Evolutionary conservation across 2,797 vertebrate species (phyloP), one percentile per base, ranked within the genome.

Genomic region (Falco concolor): DNA sequence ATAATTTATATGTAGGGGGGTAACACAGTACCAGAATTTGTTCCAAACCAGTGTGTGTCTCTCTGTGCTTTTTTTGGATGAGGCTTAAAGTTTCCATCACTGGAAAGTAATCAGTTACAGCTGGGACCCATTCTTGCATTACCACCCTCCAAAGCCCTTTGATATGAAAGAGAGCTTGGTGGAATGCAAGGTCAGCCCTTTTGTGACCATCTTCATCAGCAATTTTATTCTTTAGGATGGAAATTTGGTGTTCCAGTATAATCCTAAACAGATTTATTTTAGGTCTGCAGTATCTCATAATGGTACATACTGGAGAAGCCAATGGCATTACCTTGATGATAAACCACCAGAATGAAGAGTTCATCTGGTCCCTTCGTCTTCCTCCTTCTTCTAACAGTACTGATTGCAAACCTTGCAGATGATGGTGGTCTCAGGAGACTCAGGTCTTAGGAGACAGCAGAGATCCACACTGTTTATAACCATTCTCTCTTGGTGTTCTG

Each of bases 21-120:
- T 65, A 50, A 79, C 76, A 65, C 27, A 63, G 87, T 90, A 90
- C 59, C 72, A 72, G 72, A 96, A 91, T 96, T 78, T 73, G 15
- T 97, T 97, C 90, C 94, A 96, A 97, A 95, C 88, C 94, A 95
- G 56, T 79, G 53, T 96, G 77, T 97, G 65, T 80, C 61, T 88
- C 85, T 95, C 89, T 70, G 12, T 63, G 59, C 34, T 68, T 97
- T 83, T 90, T 95, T 92, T 94, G 75, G 77, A 93, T 89, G 96
- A 93, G 82, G 11, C 40, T 92, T 94, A 74, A 94, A 92, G 60
- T 92, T 91, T 89, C 92, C 91, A 78, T 83, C 49, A 63, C 78
- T 96, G 90, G 81, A 93, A 91, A 87, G 94, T 94, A 91, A 81
- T 67, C 42, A 27, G 69, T 95, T 87, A 68, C 87, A 93, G 53